phyloP scores from a whole-genome alignment of 2,888 invertebrate species.

The Malthinus seriepunctatus region DNA sequence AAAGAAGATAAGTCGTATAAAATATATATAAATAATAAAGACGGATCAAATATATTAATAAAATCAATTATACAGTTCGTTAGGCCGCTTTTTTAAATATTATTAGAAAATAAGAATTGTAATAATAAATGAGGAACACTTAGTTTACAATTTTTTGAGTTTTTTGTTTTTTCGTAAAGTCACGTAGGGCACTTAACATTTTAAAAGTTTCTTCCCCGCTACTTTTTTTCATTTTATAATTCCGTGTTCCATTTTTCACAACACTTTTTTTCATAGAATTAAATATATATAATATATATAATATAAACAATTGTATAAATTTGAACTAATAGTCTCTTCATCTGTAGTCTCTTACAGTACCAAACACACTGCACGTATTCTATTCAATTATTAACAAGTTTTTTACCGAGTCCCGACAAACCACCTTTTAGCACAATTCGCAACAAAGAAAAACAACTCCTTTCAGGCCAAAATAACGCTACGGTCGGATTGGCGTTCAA shows the following conservation, averaged over 20 bases:
- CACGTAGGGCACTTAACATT: conserved; percentile 41
- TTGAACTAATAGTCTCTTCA: conserved; percentile 47
- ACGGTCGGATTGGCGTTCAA: conserved; percentile 37
- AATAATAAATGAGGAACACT: conserved; percentile 30
- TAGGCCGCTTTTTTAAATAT: conserved; percentile 27
- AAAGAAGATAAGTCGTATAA: conserved; percentile 45
- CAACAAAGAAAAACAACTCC: not conserved
- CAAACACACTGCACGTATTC: conserved; percentile 17
- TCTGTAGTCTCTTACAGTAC: not conserved
- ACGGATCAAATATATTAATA: conserved; percentile 45
- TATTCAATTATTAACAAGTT: conserved; percentile 37
- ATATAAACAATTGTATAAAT: conserved; percentile 55
- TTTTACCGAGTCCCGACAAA: conserved; percentile 19
- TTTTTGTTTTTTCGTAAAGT: conserved; percentile 29
- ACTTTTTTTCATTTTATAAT: conserved; percentile 27
- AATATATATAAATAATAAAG: conserved; percentile 46
- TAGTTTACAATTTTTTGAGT: conserved; percentile 43
- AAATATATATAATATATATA: conserved; percentile 50
- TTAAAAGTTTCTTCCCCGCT: conserved; percentile 35
- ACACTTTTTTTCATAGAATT: conserved; percentile 45
- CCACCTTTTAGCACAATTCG: not conserved
- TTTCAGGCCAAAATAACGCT: conserved; percentile 27
- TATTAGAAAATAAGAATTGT: conserved; percentile 8
- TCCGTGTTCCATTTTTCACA: conserved; percentile 36
- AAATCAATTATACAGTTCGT: conserved; percentile 32